Evolutionary conservation across 2,113 vertebrate genomes (phyloP), one percentile per base, ranked within the genome.

Genomic region (Cheilinus undulatus): DNA sequence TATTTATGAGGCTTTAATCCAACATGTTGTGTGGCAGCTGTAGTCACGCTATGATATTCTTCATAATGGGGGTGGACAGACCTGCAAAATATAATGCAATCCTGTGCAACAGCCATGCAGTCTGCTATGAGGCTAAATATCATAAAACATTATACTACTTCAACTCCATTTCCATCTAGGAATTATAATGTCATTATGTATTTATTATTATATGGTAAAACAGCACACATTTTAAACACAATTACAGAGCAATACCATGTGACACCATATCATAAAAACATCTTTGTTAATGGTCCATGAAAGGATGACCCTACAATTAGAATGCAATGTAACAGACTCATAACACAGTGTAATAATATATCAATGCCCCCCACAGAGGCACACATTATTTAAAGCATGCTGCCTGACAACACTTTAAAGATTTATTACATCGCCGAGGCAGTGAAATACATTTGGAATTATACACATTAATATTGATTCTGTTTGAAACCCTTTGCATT

Each of bases 41-140:
- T 56, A 14, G 24, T 45, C 46, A 43, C 46, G 23, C 49, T 62
- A 20, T 14, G 36, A 40, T 38, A 45, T 53, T 57, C 32, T 13
- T 73, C 30, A 70, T 70, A 58, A 60, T 53, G 32, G 74, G 48
- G 60, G 42, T 62, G 62, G 70, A 66, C 53, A 66, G 22, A 58
- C 49, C 45, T 60, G 30, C 53, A 66, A 53, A 53, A 71, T 28
- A 32, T 36, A 69, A 65, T 65, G 64, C 76, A 76, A 70, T 57
- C 40, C 34, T 56, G 23, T 65, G 69, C 61, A 69, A 77, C 10
- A 74, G 54, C 30, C 34, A 17, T 34, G 36, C 46, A 73, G 32
- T 58, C 51, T 63, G 43, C n/a, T 24, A 13, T n/a, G 7, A 56
- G 20, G 57, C n/a, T 22, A 23, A 38, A 42, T 62, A 36, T 28